phyloP scores from a whole-genome alignment of 2,113 vertebrate species.

The Chaenocephalus aceratus region DNA sequence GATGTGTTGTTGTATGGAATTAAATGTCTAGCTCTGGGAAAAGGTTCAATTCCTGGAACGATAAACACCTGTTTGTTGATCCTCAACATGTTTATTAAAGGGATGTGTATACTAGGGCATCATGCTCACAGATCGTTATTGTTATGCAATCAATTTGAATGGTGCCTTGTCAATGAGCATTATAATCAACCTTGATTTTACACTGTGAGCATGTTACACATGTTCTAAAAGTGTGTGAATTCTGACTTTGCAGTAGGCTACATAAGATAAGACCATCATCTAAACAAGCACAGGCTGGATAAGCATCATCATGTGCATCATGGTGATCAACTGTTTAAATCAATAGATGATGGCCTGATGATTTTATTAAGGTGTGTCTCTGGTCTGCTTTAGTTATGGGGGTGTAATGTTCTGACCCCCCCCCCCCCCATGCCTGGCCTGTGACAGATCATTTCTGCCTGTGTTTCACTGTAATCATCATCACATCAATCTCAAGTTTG shows the following conservation, averaged over 20 bases:
- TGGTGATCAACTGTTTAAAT: neutral
- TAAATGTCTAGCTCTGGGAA: neutral
- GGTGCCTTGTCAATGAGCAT: neutral
- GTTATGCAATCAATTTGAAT: slow-evolving; percentile 14
- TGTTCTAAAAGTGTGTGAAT: neutral
- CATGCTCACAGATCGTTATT: neutral
- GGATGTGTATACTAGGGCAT: neutral
- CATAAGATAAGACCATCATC: neutral
- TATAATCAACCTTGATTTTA: neutral
- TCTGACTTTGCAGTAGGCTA: slow-evolving; percentile 7
- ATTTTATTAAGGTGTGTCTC: neutral
- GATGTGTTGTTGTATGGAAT: slow-evolving; percentile 10
- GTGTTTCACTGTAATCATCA: neutral
- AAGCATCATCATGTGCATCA: neutral
- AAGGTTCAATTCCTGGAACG: neutral
- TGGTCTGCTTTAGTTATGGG: neutral
- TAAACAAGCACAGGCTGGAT: neutral
- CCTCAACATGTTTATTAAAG: neutral
- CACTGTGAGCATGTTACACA: neutral
- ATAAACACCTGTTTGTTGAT: slow-evolving; percentile 44
- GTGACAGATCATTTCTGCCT: neutral
- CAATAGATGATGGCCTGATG: neutral
- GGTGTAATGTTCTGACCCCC: neutral
- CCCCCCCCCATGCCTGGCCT: neutral
- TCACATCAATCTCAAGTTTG: slow-evolving; percentile 16